These are phyloP conservation scores for Harpalus rufipes DNA, from an alignment of 2,888 invertebrate genomes.

Conservation along the genomic window DNA sequence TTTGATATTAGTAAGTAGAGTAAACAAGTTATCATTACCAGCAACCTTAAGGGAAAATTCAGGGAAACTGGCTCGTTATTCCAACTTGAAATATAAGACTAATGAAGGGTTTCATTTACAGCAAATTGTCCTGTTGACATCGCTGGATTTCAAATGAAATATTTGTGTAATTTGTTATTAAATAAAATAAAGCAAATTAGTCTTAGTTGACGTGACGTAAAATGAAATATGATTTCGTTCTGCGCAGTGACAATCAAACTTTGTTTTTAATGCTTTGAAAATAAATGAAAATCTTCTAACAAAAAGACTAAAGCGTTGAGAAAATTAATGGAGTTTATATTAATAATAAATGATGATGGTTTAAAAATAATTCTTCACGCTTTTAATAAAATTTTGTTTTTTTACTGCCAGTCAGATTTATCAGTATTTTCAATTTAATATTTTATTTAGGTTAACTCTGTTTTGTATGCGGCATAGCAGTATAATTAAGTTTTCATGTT, in stretches of 20 bases:
- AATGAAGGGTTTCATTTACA: constrained; percentile 6
- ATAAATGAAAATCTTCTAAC: not conserved
- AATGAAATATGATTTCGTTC: constrained; percentile 18
- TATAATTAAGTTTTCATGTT: not conserved
- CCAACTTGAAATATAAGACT: constrained; percentile 18
- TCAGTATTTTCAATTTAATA: not conserved
- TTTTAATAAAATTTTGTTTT: not conserved
- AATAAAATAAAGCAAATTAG: constrained; percentile 33
- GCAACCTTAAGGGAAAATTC: not conserved
- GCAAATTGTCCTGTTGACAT: constrained; percentile 30
- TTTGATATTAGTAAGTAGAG: constrained; percentile 6
- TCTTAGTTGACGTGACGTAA: constrained; percentile 14
- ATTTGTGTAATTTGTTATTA: constrained; percentile 37
- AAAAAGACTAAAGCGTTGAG: not conserved
- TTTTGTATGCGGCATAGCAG: not conserved
- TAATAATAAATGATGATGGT: constrained; percentile 12
- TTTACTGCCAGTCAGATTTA: not conserved
- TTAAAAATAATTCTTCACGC: not conserved
- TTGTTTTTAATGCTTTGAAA: not conserved
- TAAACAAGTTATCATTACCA: constrained; percentile 34
- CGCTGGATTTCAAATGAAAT: constrained; percentile 8
- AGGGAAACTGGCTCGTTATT: constrained; percentile 14
- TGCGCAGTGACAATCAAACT: not conserved
- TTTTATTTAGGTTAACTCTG: not conserved
- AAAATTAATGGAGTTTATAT: constrained; percentile 29